Conservation (phyloP, 2,888 invertebrate species). For the Calameuta pallipes region DNA sequence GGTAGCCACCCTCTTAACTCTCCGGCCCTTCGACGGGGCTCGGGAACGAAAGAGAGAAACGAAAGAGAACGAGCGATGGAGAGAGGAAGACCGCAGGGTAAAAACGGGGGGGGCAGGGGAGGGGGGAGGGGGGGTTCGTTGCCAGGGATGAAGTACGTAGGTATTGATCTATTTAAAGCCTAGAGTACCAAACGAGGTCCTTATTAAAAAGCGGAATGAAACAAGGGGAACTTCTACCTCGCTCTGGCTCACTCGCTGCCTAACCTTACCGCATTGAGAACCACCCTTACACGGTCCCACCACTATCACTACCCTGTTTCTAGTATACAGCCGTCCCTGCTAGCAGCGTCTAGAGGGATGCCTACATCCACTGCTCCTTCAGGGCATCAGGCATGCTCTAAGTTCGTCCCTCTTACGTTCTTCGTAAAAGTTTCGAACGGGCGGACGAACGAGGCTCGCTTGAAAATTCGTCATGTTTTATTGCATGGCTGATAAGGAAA, state of each 20-base stretch:
- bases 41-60: constrained; percentile 10
- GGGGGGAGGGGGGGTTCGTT: constrained; percentile 57
- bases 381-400: too few species aligned
- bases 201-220: constrained; percentile 67
- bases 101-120: constrained; percentile 49
- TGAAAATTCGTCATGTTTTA: too few species aligned
- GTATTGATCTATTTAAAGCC: constrained; percentile 67
- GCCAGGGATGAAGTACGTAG: constrained; percentile 65
- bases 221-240: constrained; percentile 53
- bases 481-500: too few species aligned
- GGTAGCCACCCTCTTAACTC: neutral
- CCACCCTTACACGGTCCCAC: too few species aligned
- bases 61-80: constrained; percentile 30
- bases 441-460: too few species aligned
- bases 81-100: constrained; percentile 64
- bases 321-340: constrained; percentile 20
- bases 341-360: neutral
- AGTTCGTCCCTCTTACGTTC: too few species aligned
- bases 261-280: constrained; percentile 24
- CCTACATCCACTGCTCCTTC: too few species aligned
- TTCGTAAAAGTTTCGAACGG: too few species aligned
- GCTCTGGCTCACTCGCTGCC: constrained; percentile 32
- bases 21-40: too few species aligned
- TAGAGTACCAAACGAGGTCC: constrained; percentile 67
- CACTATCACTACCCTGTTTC: too few species aligned